These are phyloP conservation scores for Manis javanica DNA, from an alignment of 2,797 vertebrate genomes.

Conservation along the genomic window DNA sequence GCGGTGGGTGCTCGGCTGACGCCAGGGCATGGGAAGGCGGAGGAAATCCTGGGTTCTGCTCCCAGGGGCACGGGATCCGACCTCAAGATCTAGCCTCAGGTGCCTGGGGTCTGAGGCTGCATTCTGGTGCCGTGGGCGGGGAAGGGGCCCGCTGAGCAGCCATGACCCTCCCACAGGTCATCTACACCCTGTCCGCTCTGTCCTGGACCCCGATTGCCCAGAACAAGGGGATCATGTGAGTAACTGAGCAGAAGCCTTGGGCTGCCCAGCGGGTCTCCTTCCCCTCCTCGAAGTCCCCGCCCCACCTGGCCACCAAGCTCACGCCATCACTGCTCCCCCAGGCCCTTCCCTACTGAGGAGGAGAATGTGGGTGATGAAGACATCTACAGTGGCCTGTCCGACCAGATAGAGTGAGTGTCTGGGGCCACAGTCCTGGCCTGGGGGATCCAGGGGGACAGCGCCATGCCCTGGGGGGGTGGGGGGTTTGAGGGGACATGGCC, in stretches of 20 bases:
- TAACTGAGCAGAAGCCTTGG: slow-evolving; percentile 44
- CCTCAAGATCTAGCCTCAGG: not conserved
- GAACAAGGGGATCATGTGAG: slow-evolving; percentile 91
- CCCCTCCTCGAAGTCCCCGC: accelerated
- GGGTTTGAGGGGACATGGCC: too few species aligned
- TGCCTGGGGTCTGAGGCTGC: not conserved
- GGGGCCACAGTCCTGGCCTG: too few species aligned
- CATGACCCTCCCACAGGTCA: slow-evolving; percentile 86
- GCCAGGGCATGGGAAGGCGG: not conserved
- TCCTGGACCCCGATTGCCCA: slow-evolving; percentile 89
- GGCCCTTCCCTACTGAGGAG: slow-evolving; percentile 93
- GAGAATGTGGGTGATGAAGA: slow-evolving; percentile 91
- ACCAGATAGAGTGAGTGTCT: slow-evolving; percentile 94
- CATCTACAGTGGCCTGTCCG: slow-evolving; percentile 94
- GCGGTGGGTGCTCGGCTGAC: not conserved
- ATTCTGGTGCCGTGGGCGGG: not conserved
- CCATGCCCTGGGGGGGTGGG: accelerated
- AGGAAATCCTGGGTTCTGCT: not conserved
- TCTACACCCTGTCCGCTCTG: slow-evolving; percentile 92
- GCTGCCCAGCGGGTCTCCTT: too few species aligned
- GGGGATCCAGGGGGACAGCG: not conserved
- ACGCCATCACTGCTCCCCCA: slow-evolving; percentile 63
- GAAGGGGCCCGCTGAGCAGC: not conserved
- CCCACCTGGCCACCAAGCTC: not conserved
- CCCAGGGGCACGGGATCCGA: too few species aligned